phyloP scores from a whole-genome alignment of 2,113 vertebrate genomes.

The Elanus axillaris region DNA sequence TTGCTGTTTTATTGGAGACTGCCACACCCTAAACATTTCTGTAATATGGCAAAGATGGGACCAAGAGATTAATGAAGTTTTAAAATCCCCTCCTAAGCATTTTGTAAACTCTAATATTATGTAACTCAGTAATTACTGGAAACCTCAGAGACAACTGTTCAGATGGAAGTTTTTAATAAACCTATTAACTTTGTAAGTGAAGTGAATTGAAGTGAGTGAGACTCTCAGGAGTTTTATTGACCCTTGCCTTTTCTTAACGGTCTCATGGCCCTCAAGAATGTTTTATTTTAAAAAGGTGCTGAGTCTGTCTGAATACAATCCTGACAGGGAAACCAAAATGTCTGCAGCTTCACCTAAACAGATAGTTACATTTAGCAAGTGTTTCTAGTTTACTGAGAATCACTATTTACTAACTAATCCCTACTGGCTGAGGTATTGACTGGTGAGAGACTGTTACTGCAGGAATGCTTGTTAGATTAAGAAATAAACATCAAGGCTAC shows the following conservation, averaged over 20 bases:
- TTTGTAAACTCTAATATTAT: constrained; percentile 2
- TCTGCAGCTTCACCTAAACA: background rate
- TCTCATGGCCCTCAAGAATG: background rate
- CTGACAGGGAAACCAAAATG: background rate
- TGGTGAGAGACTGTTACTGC: background rate
- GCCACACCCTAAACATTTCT: background rate
- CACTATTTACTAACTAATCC: background rate
- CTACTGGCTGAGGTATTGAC: background rate
- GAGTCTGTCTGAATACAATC: background rate
- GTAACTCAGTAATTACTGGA: background rate
- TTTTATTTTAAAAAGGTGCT: background rate
- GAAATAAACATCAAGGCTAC: background rate
- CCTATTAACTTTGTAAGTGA: background rate
- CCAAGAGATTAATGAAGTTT: constrained; percentile 24
- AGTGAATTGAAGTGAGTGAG: background rate
- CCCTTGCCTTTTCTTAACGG: background rate
- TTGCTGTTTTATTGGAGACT: background rate
- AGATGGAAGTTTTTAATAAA: constrained; percentile 24
- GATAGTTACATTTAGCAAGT: background rate
- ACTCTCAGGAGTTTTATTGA: background rate
- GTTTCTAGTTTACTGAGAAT: background rate
- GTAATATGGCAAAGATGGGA: background rate
- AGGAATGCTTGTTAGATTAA: background rate
- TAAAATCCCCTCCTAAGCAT: constrained; percentile 20
- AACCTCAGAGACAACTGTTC: background rate